These are phyloP conservation scores for Paramormyrops hopkinsi DNA, from an alignment of 2,797 vertebrate species.

Conservation along the genomic window DNA sequence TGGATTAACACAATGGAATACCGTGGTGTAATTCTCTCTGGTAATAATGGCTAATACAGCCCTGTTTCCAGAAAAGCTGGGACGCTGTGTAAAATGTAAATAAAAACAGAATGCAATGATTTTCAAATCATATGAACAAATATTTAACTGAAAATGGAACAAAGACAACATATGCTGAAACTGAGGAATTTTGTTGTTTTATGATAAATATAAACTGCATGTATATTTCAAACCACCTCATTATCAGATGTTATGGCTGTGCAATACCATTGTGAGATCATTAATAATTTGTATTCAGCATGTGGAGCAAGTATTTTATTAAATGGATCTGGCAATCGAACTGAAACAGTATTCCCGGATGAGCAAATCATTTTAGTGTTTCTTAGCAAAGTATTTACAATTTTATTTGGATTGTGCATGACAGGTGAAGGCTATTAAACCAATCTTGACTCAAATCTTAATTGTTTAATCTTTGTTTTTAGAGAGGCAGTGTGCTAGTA, in stretches of 20 bases:
- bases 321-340: background rate
- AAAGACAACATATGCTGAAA: background rate
- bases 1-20: background rate
- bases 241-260: background rate
- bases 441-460: background rate
- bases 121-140: background rate
- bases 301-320: constrained; percentile 1
- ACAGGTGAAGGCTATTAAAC: background rate
- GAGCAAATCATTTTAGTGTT: background rate
- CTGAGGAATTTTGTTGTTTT: background rate
- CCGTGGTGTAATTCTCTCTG: background rate
- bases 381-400: background rate
- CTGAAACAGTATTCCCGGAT: background rate
- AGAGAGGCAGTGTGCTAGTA: background rate
- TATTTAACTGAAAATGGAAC: background rate
- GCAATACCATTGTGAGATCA: background rate
- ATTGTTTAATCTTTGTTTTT: background rate
- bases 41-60: background rate
- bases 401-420: background rate
- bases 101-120: background rate
- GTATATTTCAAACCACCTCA: background rate
- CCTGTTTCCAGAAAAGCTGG: background rate
- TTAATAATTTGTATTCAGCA: background rate
- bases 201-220: background rate
- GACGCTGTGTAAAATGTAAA: background rate